Evolutionary conservation across 2,888 invertebrate species (phyloP), one percentile per base, ranked within the genome.

Genomic region (Acleris literana): DNA sequence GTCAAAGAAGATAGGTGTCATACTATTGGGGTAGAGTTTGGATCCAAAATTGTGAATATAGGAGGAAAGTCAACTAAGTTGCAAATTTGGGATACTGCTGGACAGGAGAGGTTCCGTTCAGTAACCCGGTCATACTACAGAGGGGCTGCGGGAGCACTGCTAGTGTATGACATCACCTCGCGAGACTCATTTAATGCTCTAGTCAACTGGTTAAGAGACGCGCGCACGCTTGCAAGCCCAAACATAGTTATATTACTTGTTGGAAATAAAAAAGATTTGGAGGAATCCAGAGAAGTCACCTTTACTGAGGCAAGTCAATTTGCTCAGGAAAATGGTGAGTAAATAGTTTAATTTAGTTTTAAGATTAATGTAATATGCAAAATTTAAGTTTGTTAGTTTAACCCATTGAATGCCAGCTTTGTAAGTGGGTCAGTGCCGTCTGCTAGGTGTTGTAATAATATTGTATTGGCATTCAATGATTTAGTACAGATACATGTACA

Each of bases 81-180:
- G 69, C 97, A 97, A 87, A 96, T 96, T 79, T 96, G 96, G 96
- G 96, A 96, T 75, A 99, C 99, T 5, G 99, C 99, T 44, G 99
- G 99, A 0, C 99, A 99, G 84, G 99, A 99, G 90, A 94, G 99
- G 81, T 99, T 99, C 88, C 95, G 99, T 76, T 99, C 99, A 55
- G 99, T 99, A 69, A 96, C 95, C 0, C 93, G 96, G 55, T 96
- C 96, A 33, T 97, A 97, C 81, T 97, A 97, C 85, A 92, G 97
- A 69, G 98, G 98, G 3, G 98, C 98, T 16, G 98, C 98, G 56
- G 98, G 98, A n/a, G 98, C 98, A 39, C 90, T 98, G 43, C 93
- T 98, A 25, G 98, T 98, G 0, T 98, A 97, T 84, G 98, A 98
- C 80, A 96, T 97, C 70, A 97, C 97, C 52, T 95, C 97, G 57